Evolutionary conservation across 2,113 vertebrate species (phyloP), one percentile per base, ranked within the genome.

Genomic region (Pollimyrus isidori): DNA sequence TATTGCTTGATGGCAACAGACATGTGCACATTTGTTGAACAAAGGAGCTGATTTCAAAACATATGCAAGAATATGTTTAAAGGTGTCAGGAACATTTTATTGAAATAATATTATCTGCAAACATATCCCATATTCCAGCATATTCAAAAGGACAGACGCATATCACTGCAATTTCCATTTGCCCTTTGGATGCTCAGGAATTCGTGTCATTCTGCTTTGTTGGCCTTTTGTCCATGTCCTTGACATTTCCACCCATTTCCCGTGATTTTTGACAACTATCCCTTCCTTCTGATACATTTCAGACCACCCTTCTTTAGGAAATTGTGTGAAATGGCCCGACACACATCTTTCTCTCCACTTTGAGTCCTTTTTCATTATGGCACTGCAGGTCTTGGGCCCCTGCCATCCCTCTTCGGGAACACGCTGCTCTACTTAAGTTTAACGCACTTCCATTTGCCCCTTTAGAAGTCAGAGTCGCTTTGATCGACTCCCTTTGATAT

Each of bases 401-500:
- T 42, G 35, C 35, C 73, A 42, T 80, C 4, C 73, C 13, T 80
- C 35, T 80, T 42, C 17, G 4, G 73, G 13, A 15, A 35, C 30
- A 42, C 73, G 73, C 73, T 80, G 30, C 73, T 80, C 73, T 80
- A 80, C 73, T 80, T 80, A 80, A 80, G 73, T 39, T 80, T 80
- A 80, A 80, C 35, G 35, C 17, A 13, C 73, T 80, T 80, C 73
- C 73, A 80, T 80, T 80, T 80, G 13, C 17, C 73, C 30, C 73
- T 19, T 80, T 42, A 39, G 73, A 42, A 80, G 30, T 80, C 17
- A 17, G 73, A 80, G 35, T 80, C 0, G 17, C 73, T 80, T 80
- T 80, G 73, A 80, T 42, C 73, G 35, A 80, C 73, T 80, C 73
- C 73, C 73, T 80, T 80, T 80, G 73, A 80, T 80, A 80, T 42